Evolutionary conservation across 2,797 vertebrate genomes (phyloP), one percentile per base, ranked within the genome.

Genomic region (Smutsia gigantea): DNA sequence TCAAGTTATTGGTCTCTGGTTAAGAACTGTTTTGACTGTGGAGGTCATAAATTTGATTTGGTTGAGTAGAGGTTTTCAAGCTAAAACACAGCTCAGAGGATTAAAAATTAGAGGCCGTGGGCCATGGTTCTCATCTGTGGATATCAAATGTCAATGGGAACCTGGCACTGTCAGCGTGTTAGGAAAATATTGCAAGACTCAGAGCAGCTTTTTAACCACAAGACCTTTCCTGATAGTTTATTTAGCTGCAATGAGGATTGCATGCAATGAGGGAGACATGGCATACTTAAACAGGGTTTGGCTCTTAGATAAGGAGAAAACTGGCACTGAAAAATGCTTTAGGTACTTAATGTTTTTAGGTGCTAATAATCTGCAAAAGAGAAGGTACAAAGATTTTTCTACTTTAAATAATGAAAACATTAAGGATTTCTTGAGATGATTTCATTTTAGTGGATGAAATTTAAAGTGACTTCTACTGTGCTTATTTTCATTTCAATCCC

Each of bases 181-280:
- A 53, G 49, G 49, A 66, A 90, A 95, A 61, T 72, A 88, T 11
- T 75, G 27, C 55, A 91, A 79, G 87, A 94, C 14, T 23, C 37
- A 86, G 25, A 94, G 59, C 46, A 95, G 25, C 90, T 74, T 93
- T 94, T 57, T 87, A 92, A 79, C 86, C 75, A n/a, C 29, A 74
- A 31, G 95, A 64, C 18, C 68, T 68, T 78, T 79, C 9, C 51
- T 64, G 85, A 66, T 59, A 9, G 34, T 88, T 96, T 90, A 74
- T 82, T 95, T 92, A 85, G 25, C 51, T 84, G 4, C 37, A 84
- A 34, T 71, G 46, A 92, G 14, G 34, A n/a, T 72, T 72, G 11
- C 46, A 46, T 46, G 46, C 46, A 46, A 10, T 46, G 46, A 94
- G 42, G 57, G 17, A 89, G 75, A 92, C 3, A 59, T 12, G 69